phyloP scores from a whole-genome alignment of 2,888 invertebrate genomes.

The Tipula vernalis region DNA sequence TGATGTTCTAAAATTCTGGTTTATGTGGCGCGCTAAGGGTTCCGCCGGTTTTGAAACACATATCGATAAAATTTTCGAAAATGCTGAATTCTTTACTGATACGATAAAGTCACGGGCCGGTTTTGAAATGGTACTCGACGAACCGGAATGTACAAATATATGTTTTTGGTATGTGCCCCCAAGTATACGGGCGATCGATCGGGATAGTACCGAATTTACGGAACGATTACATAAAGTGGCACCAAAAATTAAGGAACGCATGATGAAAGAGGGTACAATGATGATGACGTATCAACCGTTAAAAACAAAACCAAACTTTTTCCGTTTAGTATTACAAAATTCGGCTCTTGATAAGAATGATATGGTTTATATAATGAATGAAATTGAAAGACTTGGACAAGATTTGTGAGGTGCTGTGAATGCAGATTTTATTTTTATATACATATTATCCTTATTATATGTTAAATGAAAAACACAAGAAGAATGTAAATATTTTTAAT shows the following conservation, averaged over 20 bases:
- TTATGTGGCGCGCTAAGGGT: constrained; percentile 97
- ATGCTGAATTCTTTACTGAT: constrained; percentile 56
- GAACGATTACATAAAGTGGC: constrained; percentile 67
- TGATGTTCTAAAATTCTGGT: constrained; percentile 94
- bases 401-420: constrained; percentile 40
- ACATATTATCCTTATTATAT: not conserved
- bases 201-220: constrained; percentile 42
- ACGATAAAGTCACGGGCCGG: constrained; percentile 54
- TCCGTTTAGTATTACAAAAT: constrained; percentile 86
- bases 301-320: constrained; percentile 79
- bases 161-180: constrained; percentile 93
- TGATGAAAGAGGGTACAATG: constrained; percentile 92
- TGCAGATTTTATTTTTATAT: not conserved
- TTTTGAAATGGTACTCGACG: constrained; percentile 56
- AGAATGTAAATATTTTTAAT: not conserved
- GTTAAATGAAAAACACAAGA: not conserved
- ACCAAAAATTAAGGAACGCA: constrained; percentile 83
- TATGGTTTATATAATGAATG: constrained; percentile 75
- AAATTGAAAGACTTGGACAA: constrained; percentile 73
- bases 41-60: constrained; percentile 63
- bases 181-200: constrained; percentile 44
- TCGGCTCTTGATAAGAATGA: constrained; percentile 72
- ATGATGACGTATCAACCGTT: constrained; percentile 94
- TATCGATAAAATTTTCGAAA: constrained; percentile 63
- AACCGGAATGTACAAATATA: constrained; percentile 88